Base-by-base conservation (phyloP, 2,113 vertebrate genomes). In the Macquaria australasica region DNA sequence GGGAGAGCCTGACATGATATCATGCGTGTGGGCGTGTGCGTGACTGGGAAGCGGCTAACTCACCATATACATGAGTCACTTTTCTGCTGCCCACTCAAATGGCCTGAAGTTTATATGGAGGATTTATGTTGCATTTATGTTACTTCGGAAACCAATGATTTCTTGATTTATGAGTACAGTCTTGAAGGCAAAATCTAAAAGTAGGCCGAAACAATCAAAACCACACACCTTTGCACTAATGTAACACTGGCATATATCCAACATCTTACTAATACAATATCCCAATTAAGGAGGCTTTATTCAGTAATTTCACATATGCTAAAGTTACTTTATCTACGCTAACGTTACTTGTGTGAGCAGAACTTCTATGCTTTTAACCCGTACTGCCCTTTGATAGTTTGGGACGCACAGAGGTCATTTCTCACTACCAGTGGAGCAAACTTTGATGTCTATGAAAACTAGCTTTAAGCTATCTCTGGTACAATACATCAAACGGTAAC, bases 81-180 rank as follows among this genome's bases (percentile, higher is more conserved):
- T 75, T 43, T 71, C 56, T 63, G 74, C 66, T 69, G 83, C 70
- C 75, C 15, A 20, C 60, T 83, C 39, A 55, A 9, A 72, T 51
- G n/a, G 20, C 39, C 71, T 50, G 18, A 56, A 43, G 55, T 66
- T 87, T 77, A 70, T 77, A 62, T 60, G 50, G 18, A 56, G 55
- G 76, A 68, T 86, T 85, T 86, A 62, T 63, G 73, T 67, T 77
- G 51, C 82, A 68, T 86, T 85, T 86, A 62, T 63, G 73, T 67
- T 77, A 58, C 82, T 34, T 59, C 59, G 34, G 55, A 87, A 87
- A 83, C 18, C 63, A 76, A 55, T 58, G 74, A 79, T 78, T 66
- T 83, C 55, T 37, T 12, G 1, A 83, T 74, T 77, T 3, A 14
- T 45, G 63, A 58, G 39, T 16, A 20, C 68, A 77, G 31, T 48